These are phyloP conservation scores for Pyrrhia umbra DNA, from an alignment of 2,888 invertebrate genomes.

Conservation along the genomic window DNA sequence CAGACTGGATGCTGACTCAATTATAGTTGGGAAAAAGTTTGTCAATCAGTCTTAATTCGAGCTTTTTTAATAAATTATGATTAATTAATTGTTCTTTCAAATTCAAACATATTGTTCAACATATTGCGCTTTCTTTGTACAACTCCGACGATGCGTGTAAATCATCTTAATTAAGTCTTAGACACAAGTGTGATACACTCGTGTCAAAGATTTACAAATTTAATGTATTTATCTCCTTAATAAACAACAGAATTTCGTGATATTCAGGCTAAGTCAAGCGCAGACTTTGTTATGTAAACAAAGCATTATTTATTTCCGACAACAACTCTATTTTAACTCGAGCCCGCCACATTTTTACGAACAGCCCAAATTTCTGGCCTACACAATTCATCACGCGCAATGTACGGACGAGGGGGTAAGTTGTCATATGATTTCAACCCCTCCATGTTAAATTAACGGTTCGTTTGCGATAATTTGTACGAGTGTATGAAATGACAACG, in stretches of 20 bases:
- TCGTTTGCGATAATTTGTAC: conserved; percentile 62
- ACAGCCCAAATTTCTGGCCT: conserved; percentile 10
- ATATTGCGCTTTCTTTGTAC: conserved; percentile 11
- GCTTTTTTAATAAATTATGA: too few relatives aligned
- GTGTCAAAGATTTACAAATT: conserved; percentile 25
- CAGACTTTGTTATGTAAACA: conserved; percentile 14
- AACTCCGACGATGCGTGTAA: conserved; percentile 32
- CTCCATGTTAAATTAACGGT: conserved; percentile 56
- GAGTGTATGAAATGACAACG: conserved; percentile 56
- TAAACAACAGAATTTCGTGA: not conserved
- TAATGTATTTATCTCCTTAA: conserved; percentile 19
- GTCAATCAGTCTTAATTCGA: too few relatives aligned
- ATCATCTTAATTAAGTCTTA: conserved; percentile 35
- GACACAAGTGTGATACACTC: conserved; percentile 17
- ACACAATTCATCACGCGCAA: conserved; percentile 48
- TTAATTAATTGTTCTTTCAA: too few relatives aligned
- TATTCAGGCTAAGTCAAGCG: not conserved
- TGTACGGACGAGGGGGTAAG: conserved; percentile 22
- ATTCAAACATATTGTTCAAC: too few relatives aligned
- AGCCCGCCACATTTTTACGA: conserved; percentile 14
- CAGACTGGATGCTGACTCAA: too few relatives aligned
- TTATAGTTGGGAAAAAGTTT: too few relatives aligned
- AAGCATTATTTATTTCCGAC: conserved; percentile 23
- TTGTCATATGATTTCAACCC: conserved; percentile 54
- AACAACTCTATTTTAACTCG: conserved; percentile 28